Percentiles rank a stretch among this genome's conserved stretches.
Evolutionary conservation across 2,113 vertebrate genomes (phyloP).

Genomic region (Gobius niger): DNA sequence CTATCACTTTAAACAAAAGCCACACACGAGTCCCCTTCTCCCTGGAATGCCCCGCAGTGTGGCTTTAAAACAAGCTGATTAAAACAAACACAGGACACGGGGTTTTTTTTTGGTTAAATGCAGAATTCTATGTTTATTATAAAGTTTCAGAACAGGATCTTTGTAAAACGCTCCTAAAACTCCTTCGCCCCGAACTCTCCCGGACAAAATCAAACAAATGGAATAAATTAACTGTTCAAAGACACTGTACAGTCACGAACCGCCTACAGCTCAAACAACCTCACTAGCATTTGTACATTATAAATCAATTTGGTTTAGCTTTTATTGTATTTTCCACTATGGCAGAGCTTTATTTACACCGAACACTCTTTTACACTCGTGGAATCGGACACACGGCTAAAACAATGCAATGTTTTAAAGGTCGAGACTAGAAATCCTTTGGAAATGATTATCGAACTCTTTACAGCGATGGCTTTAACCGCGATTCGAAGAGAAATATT

Average conservation of each 20-base stretch:
- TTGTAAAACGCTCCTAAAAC: slow-evolving; percentile 59
- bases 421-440: not conserved
- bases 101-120: slow-evolving; percentile 51
- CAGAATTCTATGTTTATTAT: slow-evolving; percentile 81
- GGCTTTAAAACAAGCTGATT: not conserved
- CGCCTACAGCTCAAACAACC: too few species aligned
- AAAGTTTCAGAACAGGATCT: slow-evolving; percentile 64
- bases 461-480: too few species aligned
- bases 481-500: too few species aligned
- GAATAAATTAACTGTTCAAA: not conserved
- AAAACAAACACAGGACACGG: not conserved
- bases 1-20: too few species aligned
- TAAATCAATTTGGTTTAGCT: slow-evolving; percentile 26
- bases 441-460: too few species aligned
- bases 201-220: not conserved
- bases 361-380: slow-evolving; percentile 41
- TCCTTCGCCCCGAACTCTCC: slow-evolving; percentile 3
- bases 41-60: too few species aligned
- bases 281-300: too few species aligned
- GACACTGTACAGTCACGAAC: not conserved
- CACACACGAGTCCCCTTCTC: too few species aligned
- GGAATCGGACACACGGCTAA: slow-evolving; percentile 2
- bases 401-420: not conserved
- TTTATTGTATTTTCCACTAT: not conserved
- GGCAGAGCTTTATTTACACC: slow-evolving; percentile 28